phyloP scores from a whole-genome alignment of 2,888 invertebrate species.

The Abrostola triplasia region DNA sequence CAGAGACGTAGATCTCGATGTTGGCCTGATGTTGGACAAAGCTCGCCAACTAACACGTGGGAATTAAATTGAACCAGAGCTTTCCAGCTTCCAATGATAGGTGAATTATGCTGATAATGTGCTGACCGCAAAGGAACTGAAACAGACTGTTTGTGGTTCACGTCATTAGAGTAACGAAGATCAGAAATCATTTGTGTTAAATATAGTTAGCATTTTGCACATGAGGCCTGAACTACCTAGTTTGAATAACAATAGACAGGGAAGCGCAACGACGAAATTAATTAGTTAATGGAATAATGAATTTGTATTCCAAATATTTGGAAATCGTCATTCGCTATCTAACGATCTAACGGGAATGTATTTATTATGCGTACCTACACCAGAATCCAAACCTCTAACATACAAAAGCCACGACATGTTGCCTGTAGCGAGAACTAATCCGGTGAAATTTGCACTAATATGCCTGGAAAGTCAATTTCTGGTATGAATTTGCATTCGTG shows the following conservation, averaged over 20 bases:
- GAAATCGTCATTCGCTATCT: constrained; percentile 24
- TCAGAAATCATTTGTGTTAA: not conserved
- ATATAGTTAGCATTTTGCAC: too few relatives aligned
- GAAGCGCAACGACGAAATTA: constrained; percentile 3
- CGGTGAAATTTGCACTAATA: constrained; percentile 71
- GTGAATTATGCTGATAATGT: too few relatives aligned
- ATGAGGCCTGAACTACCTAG: not conserved
- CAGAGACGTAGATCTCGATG: too few relatives aligned
- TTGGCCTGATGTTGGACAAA: too few relatives aligned
- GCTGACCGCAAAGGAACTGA: too few relatives aligned
- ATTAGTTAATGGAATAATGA: constrained; percentile 17
- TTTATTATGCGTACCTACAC: constrained; percentile 21
- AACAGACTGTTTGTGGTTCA: too few relatives aligned
- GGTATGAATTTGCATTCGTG: constrained; percentile 80
- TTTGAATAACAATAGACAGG: not conserved
- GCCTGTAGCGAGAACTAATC: constrained; percentile 55
- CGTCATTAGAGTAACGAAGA: not conserved
- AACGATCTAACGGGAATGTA: constrained; percentile 12
- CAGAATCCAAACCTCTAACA: constrained; percentile 24
- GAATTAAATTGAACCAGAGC: too few relatives aligned
- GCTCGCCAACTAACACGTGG: too few relatives aligned
- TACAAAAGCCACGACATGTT: constrained; percentile 39
- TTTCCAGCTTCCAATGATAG: too few relatives aligned
- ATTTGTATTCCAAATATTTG: constrained; percentile 5
- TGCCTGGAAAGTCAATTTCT: constrained; percentile 72